phyloP scores from a whole-genome alignment of 1,140 invertebrate genomes.

The Cyclina sinensis region DNA sequence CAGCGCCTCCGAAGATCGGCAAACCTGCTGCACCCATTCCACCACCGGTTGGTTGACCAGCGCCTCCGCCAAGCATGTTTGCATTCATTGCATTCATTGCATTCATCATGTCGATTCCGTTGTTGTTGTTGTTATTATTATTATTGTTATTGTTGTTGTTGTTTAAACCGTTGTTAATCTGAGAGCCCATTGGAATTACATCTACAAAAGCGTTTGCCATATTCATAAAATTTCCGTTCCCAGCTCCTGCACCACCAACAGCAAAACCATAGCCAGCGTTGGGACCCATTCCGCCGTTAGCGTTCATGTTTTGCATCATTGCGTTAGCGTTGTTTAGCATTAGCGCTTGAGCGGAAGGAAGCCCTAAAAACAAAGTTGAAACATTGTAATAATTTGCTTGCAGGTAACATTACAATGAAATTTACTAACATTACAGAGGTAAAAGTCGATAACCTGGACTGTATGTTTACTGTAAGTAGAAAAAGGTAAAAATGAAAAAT shows the following conservation, averaged over 20 bases:
- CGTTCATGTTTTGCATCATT: not conserved
- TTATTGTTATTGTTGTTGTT: constrained; percentile 26
- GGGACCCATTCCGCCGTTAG: not conserved
- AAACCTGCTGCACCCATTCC: not conserved
- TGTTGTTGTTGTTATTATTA: constrained; percentile 18
- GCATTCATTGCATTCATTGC: constrained; percentile 1
- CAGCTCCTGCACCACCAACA: not conserved
- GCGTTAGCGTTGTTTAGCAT: not conserved
- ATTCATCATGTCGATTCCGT: not conserved
- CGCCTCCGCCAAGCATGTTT: not conserved
- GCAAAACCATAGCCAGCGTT: not conserved
- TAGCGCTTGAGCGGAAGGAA: not conserved
- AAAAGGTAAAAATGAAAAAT: no score
- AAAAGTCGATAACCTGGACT: no score
- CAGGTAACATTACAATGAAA: no score
- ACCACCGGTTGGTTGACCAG: not conserved
- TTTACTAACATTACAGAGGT: no score
- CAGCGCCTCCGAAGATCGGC: not conserved
- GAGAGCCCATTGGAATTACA: not conserved
- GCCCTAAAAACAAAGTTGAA: no score
- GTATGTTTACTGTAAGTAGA: no score
- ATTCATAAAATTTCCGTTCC: not conserved
- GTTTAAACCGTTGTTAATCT: not conserved
- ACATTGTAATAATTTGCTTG: no score
- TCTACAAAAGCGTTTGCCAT: constrained; percentile 6